A percentile compares a stretch with the other conserved stretches of the same genome.
phyloP scores from a whole-genome alignment of 2,113 vertebrate genomes.

The Rhipidura dahli region DNA sequence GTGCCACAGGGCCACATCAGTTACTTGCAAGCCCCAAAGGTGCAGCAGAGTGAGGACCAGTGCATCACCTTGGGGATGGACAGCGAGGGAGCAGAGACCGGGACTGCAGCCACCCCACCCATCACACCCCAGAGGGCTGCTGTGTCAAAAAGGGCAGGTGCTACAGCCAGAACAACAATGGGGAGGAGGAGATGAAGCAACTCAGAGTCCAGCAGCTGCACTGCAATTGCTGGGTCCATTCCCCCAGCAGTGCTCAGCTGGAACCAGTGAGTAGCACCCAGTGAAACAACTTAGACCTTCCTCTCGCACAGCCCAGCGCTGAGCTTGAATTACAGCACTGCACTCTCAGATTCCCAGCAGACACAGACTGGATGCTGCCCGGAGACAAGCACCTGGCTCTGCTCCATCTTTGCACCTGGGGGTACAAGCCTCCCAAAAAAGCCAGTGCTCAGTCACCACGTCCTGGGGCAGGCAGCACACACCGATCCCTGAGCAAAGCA shows the following conservation, averaged over 20 bases:
- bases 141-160: neutral
- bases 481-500: neutral
- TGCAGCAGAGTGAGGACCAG: neutral
- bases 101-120: neutral
- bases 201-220: neutral
- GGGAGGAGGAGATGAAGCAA: neutral
- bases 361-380: neutral
- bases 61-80: accelerated
- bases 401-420: neutral
- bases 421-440: accelerated
- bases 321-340: accelerated
- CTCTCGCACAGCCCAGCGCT: neutral
- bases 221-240: neutral
- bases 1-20: neutral
- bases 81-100: neutral
- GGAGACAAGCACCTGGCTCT: neutral
- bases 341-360: neutral
- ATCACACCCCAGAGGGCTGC: neutral
- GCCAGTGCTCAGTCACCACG: neutral
- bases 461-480: neutral
- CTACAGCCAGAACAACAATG: neutral
- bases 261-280: neutral
- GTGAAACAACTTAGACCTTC: neutral
- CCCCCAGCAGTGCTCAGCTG: neutral
- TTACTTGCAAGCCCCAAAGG: neutral